phyloP scores from a whole-genome alignment of 2,113 vertebrate species.

The Colinus virginianus region DNA sequence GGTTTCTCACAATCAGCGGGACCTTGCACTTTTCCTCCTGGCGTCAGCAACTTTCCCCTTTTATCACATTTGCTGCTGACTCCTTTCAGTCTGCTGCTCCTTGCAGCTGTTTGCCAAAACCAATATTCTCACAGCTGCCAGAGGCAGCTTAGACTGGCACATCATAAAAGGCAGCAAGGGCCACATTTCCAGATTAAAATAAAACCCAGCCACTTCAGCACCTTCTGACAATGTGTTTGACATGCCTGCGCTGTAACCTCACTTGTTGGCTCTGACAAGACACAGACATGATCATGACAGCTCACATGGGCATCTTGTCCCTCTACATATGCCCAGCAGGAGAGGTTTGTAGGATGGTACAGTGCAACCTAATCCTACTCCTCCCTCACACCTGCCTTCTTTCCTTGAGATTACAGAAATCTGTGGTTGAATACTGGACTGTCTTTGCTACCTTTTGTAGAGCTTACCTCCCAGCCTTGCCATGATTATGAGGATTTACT shows the following conservation, averaged over 20 bases:
- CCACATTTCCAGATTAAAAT: slow-evolving; percentile 71
- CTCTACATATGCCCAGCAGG: neutral
- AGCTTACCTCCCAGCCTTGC: neutral
- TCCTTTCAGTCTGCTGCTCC: slow-evolving; percentile 75
- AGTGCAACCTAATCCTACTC: neutral
- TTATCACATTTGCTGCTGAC: slow-evolving; percentile 75
- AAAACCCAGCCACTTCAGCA: slow-evolving; percentile 68
- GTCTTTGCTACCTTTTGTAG: neutral
- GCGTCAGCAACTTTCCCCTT: slow-evolving; percentile 69
- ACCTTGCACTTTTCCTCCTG: slow-evolving; percentile 64
- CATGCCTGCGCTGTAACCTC: slow-evolving; percentile 25
- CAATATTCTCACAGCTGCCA: slow-evolving; percentile 77
- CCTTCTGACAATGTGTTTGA: slow-evolving; percentile 72
- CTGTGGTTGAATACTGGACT: neutral
- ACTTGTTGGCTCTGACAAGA: slow-evolving; percentile 33
- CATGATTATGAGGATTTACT: neutral
- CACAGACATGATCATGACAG: slow-evolving; percentile 6
- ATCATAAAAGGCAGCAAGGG: slow-evolving; percentile 72
- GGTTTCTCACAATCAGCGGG: slow-evolving; percentile 34
- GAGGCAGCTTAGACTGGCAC: slow-evolving; percentile 75
- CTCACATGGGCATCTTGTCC: neutral
- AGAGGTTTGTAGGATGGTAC: neutral
- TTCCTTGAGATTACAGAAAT: neutral
- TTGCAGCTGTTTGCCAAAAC: slow-evolving; percentile 76
- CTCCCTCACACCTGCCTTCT: neutral